phyloP scores from a whole-genome alignment of 2,888 invertebrate genomes.

The Scaptomyza polygonia region DNA sequence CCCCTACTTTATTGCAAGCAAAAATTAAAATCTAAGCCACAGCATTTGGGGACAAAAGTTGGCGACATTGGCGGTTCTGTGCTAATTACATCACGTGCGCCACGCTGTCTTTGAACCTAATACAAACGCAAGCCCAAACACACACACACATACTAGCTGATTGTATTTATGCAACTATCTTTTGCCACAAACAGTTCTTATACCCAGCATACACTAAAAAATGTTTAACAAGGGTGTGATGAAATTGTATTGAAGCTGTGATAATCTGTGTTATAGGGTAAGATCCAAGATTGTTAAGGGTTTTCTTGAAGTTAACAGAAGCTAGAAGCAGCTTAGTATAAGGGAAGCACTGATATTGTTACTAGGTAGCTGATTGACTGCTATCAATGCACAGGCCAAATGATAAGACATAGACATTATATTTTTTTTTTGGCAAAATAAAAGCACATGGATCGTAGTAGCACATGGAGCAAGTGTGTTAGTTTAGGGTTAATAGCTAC shows the following conservation, averaged over 20 bases:
- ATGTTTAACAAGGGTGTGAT: neutral
- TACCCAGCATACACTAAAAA: slow-evolving; percentile 1
- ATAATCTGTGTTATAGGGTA: neutral
- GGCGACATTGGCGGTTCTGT: slow-evolving; percentile 58
- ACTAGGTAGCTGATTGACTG: no score
- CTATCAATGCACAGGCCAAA: no score
- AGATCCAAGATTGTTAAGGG: neutral
- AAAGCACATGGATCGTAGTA: no score
- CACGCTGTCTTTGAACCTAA: slow-evolving; percentile 40
- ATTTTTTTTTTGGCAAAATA: no score
- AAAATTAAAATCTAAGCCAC: slow-evolving; percentile 76
- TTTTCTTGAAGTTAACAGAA: neutral
- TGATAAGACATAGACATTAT: no score
- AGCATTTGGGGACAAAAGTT: slow-evolving; percentile 39
- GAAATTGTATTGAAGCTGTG: neutral
- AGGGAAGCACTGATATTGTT: no score
- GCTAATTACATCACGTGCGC: slow-evolving; percentile 76
- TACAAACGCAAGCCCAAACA: slow-evolving; percentile 10
- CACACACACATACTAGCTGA: slow-evolving; percentile 6
- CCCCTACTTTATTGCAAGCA: slow-evolving; percentile 55
- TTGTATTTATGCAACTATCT: slow-evolving; percentile 62
- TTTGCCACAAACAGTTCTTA: slow-evolving; percentile 36
- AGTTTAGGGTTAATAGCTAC: no score
- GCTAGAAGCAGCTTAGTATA: neutral
- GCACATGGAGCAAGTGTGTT: no score